Evolutionary conservation across 2,797 vertebrate species (phyloP).

Genomic region (Anguilla obscura): DNA sequence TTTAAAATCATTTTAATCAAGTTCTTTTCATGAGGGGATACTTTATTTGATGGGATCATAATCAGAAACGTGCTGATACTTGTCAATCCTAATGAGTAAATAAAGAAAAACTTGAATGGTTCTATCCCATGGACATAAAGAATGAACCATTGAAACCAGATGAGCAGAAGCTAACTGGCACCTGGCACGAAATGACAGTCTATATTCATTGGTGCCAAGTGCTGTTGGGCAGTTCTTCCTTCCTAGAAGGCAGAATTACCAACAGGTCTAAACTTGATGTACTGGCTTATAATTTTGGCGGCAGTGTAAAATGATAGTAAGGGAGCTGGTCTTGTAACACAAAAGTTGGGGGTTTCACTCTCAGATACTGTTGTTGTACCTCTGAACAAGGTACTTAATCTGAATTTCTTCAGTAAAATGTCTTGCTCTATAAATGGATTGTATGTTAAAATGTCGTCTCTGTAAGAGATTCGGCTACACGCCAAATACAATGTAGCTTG

Average conservation of each 20-base stretch:
- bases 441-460: neutral
- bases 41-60: neutral
- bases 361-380: neutral
- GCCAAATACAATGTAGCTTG: neutral
- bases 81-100: neutral
- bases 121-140: neutral
- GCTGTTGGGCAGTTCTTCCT: neutral
- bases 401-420: neutral
- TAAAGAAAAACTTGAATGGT: neutral
- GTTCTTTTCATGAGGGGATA: neutral
- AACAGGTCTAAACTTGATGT: conserved; percentile 6
- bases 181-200: neutral
- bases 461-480: neutral
- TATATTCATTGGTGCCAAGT: neutral
- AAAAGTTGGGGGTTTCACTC: neutral
- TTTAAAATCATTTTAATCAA: neutral
- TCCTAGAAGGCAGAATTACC: neutral
- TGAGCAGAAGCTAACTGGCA: neutral
- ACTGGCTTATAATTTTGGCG: neutral
- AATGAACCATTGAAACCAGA: neutral
- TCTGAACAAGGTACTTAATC: neutral
- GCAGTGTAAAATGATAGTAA: neutral
- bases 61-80: neutral
- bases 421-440: neutral
- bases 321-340: neutral